Percentiles rank a stretch among this genome's conserved stretches.
Conservation (phyloP, 2,888 invertebrate species). For the Drosophila formosana region DNA sequence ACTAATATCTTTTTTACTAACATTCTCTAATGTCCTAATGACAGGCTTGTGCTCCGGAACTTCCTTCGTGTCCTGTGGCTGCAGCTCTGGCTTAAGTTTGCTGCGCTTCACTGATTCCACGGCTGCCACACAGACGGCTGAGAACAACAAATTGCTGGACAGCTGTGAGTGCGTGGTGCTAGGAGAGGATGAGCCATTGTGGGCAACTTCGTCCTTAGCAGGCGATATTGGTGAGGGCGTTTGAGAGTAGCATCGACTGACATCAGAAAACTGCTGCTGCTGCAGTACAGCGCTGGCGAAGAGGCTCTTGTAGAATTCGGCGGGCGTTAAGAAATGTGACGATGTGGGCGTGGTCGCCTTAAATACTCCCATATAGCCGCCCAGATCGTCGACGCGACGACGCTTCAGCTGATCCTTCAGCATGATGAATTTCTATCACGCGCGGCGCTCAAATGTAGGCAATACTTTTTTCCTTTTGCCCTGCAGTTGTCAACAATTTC, state of each 20-base stretch:
- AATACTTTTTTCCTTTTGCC: slow-evolving; percentile 41
- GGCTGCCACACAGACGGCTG: slow-evolving; percentile 76
- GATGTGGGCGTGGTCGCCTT: slow-evolving; percentile 40
- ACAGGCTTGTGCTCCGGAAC: slow-evolving; percentile 2
- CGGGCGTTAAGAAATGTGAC: slow-evolving; percentile 88
- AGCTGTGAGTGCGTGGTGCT: slow-evolving; percentile 62
- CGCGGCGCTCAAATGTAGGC: slow-evolving; percentile 57
- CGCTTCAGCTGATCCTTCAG: slow-evolving; percentile 69
- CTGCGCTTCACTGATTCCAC: slow-evolving; percentile 65
- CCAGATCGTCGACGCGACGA: slow-evolving; percentile 51
- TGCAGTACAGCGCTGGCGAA: slow-evolving; percentile 89
- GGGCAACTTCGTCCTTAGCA: not conserved
- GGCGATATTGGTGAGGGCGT: slow-evolving; percentile 57
- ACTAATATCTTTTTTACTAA: slow-evolving; percentile 64
- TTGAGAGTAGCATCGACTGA: slow-evolving; percentile 43
- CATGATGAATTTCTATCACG: slow-evolving; percentile 34
- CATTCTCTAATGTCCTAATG: slow-evolving; percentile 48
- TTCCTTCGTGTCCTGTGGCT: slow-evolving; percentile 15
- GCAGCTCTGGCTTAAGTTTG: slow-evolving; percentile 45
- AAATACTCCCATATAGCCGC: slow-evolving; percentile 54
- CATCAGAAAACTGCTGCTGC: slow-evolving; percentile 83
- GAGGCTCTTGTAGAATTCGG: slow-evolving; percentile 92
- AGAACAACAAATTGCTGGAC: slow-evolving; percentile 87
- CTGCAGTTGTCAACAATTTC: slow-evolving; percentile 52
- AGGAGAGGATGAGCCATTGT: slow-evolving; percentile 20